Evolutionary conservation across 1,140 invertebrate genomes (phyloP).

Genomic region (Phymorhynchus buccinoides): DNA sequence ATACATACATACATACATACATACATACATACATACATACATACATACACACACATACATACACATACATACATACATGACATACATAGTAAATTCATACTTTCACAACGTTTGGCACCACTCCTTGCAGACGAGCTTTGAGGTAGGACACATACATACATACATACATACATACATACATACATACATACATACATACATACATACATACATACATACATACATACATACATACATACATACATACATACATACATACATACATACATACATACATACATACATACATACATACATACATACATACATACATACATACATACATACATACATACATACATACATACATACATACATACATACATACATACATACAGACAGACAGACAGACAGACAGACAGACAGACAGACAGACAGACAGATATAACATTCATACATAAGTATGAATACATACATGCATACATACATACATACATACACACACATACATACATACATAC

Average conservation of each 20-base stretch:
- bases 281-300: background rate
- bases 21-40: no score
- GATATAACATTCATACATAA: background rate
- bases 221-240: conserved; percentile 25
- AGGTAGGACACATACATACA: background rate
- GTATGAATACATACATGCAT: conserved; percentile 13
- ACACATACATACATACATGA: no score
- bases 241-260: background rate
- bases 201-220: background rate
- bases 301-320: background rate
- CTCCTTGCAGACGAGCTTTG: background rate
- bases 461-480: background rate
- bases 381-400: conserved; percentile 22
- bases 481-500: background rate
- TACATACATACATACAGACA: background rate
- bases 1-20: no score
- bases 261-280: background rate
- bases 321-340: background rate
- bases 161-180: background rate
- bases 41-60: no score
- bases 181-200: background rate
- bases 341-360: background rate
- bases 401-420: background rate
- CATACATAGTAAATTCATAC: no score
- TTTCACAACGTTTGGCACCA: no score